A percentile compares a stretch with the other conserved stretches of the same genome.
These are phyloP conservation scores for Papilio polytes DNA, from an alignment of 1,140 invertebrate species.

Conservation along the genomic window DNA sequence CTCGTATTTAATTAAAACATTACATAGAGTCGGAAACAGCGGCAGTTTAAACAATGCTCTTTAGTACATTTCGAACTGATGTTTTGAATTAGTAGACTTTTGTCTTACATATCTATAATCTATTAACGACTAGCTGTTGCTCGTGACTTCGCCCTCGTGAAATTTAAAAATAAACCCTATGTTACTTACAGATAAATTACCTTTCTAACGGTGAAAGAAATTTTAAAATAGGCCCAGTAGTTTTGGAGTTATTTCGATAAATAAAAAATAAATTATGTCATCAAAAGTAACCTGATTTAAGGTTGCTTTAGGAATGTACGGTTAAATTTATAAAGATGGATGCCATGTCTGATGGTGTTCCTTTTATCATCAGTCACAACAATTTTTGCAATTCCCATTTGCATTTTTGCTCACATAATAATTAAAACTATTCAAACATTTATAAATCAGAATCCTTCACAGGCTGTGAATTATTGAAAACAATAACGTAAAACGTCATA, in stretches of 20 bases:
- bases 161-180: too few relatives aligned
- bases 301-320: too few relatives aligned
- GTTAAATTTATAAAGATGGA: too few relatives aligned
- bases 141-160: too few relatives aligned
- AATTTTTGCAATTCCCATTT: not conserved
- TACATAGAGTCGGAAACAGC: not conserved
- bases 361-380: not conserved
- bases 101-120: not conserved
- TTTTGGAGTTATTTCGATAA: too few relatives aligned
- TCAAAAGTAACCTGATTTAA: too few relatives aligned
- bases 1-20: slow-evolving; percentile 23
- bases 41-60: not conserved
- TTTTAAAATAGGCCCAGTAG: too few relatives aligned
- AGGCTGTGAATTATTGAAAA: not conserved
- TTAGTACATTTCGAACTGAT: not conserved
- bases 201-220: too few relatives aligned
- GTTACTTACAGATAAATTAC: too few relatives aligned
- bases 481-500: slow-evolving; percentile 22
- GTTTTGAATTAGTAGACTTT: not conserved
- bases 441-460: not conserved
- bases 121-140: too few relatives aligned
- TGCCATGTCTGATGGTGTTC: too few relatives aligned
- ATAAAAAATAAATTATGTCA: too few relatives aligned
- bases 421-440: not conserved
- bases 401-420: not conserved